Percentiles rank a stretch among this genome's conserved stretches.
These are phyloP conservation scores for Hydractinia symbiolongicarpus DNA, from an alignment of 30 jellyfish, hydroid and myxozoan genomes.

Conservation along the genomic window DNA sequence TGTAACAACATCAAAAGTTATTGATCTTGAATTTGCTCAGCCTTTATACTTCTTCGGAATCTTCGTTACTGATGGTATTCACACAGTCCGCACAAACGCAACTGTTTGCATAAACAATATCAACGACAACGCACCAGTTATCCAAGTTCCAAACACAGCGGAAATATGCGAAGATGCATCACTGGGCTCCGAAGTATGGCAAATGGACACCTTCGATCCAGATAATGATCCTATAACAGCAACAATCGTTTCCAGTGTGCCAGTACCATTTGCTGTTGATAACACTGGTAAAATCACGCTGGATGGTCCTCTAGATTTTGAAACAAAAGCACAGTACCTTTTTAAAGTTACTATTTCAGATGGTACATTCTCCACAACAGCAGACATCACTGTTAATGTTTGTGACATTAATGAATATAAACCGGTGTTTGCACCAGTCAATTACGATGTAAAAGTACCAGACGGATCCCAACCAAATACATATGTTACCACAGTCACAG, in stretches of 20 bases:
- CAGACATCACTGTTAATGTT: conserved; percentile 2
- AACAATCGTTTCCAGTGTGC: background rate
- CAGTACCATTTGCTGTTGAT: background rate
- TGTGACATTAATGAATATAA: conserved; percentile 7
- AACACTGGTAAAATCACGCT: background rate
- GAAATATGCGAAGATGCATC: conserved; percentile 8
- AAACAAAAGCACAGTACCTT: background rate
- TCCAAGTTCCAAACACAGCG: background rate
- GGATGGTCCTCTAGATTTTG: background rate
- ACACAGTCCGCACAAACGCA: background rate
- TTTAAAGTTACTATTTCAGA: background rate
- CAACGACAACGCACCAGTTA: conserved; percentile 5
- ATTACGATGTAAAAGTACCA: background rate
- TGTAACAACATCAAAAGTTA: background rate
- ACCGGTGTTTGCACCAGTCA: background rate
- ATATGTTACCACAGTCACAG: conserved; percentile 22
- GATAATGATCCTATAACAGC: background rate
- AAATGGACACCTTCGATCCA: background rate
- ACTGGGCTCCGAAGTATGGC: background rate
- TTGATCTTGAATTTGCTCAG: background rate
- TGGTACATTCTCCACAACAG: background rate
- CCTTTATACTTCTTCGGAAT: background rate
- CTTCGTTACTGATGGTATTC: conserved; percentile 7
- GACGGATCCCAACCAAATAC: background rate
- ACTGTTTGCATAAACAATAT: background rate